Percentiles rank a stretch among this genome's conserved stretches.
Conservation (phyloP, 2,113 vertebrate species). For the Cynocephalus volans region DNA sequence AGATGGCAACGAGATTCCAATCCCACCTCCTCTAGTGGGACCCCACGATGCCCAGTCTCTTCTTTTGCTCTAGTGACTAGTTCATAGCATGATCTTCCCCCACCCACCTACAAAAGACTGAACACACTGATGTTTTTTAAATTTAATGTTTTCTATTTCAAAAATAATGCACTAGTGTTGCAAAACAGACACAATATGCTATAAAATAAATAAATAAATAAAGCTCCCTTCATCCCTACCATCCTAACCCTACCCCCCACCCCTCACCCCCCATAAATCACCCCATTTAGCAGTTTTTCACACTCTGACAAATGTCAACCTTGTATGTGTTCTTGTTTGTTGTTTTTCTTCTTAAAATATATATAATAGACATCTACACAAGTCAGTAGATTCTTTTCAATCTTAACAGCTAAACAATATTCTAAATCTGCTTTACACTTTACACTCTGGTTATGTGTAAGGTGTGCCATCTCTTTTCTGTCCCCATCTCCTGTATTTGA, state of each 20-base stretch:
- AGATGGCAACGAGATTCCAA: neutral
- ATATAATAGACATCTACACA: neutral
- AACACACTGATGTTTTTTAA: neutral
- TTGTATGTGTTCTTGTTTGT: neutral
- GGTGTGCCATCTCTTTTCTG: neutral
- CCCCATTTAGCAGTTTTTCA: neutral
- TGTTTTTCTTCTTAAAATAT: neutral
- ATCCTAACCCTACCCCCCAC: neutral
- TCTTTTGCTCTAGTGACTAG: neutral
- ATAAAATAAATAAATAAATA: neutral
- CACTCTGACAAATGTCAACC: neutral
- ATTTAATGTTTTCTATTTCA: neutral
- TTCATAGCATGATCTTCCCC: neutral
- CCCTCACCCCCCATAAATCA: neutral
- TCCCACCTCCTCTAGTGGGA: neutral
- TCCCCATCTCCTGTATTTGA: neutral
- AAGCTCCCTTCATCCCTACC: neutral
- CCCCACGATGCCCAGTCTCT: neutral
- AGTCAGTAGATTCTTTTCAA: neutral
- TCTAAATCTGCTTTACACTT: neutral
- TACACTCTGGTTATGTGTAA: neutral
- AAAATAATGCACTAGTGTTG: neutral
- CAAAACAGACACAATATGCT: constrained; percentile 8
- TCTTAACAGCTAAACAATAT: neutral
- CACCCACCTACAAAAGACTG: neutral